Conservation (phyloP, 2,113 vertebrate species). For the Phocoena sinus region DNA sequence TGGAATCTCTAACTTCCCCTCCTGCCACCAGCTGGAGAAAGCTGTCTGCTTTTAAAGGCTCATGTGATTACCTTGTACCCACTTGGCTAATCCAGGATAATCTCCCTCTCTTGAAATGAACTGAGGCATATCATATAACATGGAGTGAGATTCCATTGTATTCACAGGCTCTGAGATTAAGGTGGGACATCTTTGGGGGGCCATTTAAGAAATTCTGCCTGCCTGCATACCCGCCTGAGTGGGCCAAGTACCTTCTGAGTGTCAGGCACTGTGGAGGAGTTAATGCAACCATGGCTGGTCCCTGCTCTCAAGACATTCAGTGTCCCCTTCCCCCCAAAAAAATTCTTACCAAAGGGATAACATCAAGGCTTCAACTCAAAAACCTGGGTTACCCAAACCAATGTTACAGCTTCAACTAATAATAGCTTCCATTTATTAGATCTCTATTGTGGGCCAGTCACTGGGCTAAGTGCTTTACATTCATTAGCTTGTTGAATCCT, state of each 20-base stretch:
- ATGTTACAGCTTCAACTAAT: neutral
- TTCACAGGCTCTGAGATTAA: neutral
- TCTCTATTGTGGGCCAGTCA: rapidly evolving
- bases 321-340: neutral
- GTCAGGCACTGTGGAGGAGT: neutral
- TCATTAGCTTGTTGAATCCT: neutral
- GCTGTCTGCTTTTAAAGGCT: neutral
- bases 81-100: neutral
- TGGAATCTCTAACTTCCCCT: neutral
- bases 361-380: neutral
- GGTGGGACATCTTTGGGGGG: neutral
- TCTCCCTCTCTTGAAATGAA: neutral
- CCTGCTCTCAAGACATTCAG: neutral
- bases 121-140: neutral
- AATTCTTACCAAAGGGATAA: neutral
- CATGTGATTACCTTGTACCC: neutral
- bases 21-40: neutral
- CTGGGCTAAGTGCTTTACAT: neutral
- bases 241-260: neutral
- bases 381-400: neutral
- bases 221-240: neutral
- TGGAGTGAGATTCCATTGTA: neutral
- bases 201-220: neutral
- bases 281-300: neutral
- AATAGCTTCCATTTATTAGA: neutral